Evolutionary conservation across 2,113 vertebrate genomes (phyloP).

Genomic region (Apaloderma vittatum): DNA sequence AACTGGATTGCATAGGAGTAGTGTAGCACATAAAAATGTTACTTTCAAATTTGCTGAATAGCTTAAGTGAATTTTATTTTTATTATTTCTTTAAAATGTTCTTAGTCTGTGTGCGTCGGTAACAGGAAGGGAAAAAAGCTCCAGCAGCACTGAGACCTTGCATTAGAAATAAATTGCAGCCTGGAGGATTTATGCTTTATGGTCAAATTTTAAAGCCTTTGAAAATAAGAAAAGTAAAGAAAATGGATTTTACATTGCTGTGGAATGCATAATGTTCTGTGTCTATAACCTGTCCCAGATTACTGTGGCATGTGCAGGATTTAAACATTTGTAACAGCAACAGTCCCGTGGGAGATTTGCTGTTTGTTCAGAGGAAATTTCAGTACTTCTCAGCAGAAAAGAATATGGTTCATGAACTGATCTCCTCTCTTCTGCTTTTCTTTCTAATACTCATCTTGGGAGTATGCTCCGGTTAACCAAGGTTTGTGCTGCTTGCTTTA

Average conservation of each 20-base stretch:
- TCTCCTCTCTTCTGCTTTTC: neutral
- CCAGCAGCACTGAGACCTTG: neutral
- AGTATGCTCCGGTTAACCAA: neutral
- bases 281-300: neutral
- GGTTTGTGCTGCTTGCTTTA: neutral
- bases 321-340: neutral
- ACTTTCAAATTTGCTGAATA: neutral
- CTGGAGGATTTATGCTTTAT: conserved; percentile 31
- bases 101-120: neutral
- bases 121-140: neutral
- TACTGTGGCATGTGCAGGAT: neutral
- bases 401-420: neutral
- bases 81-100: neutral
- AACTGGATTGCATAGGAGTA: neutral
- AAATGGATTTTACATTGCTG: conserved; percentile 16
- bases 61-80: conserved; percentile 4
- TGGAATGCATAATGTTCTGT: neutral
- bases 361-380: neutral
- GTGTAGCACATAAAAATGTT: neutral
- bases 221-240: conserved; percentile 1
- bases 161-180: conserved; percentile 46
- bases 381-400: neutral
- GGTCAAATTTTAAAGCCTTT: conserved; percentile 40
- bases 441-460: neutral
- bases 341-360: neutral